These are phyloP conservation scores for Metopia argyrocephala DNA, from an alignment of 2,888 invertebrate species.

Conservation along the genomic window DNA sequence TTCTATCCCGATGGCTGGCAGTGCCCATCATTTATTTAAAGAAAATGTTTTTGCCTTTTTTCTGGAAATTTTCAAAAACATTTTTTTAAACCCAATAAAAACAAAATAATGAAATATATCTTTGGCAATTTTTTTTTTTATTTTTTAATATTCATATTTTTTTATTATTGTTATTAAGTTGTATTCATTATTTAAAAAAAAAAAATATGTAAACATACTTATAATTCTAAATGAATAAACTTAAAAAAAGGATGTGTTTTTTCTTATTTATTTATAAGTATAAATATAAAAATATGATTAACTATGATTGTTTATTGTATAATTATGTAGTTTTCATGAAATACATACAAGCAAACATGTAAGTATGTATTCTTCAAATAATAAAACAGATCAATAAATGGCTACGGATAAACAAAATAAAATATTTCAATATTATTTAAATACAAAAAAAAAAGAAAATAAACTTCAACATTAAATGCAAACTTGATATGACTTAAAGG, in stretches of 20 bases:
- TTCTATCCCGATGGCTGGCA: too few species aligned
- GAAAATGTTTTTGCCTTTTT: too few species aligned
- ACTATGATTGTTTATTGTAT: constrained; percentile 59
- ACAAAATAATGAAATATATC: constrained; percentile 58
- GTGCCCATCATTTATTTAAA: too few species aligned
- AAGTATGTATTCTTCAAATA: constrained; percentile 17
- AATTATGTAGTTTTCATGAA: constrained; percentile 9
- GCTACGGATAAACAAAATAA: constrained; percentile 27
- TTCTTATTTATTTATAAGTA: constrained; percentile 46
- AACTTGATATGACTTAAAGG: constrained; percentile 59
- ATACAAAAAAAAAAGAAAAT: constrained; percentile 9
- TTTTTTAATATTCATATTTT: constrained; percentile 59
- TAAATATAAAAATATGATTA: constrained; percentile 61
- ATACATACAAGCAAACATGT: not conserved
- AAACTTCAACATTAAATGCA: constrained; percentile 52
- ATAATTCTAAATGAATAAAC: constrained; percentile 47
- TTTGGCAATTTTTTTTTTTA: constrained; percentile 60
- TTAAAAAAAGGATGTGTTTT: constrained; percentile 2
- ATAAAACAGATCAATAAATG: constrained; percentile 50
- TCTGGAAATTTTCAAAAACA: not conserved
- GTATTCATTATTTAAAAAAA: constrained; percentile 52
- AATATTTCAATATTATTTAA: too few species aligned
- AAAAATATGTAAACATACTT: too few species aligned
- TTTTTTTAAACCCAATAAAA: too few species aligned
- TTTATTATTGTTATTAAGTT: constrained; percentile 49